Conservation (phyloP, 2,113 vertebrate genomes). For the Triplophysa rosa region DNA sequence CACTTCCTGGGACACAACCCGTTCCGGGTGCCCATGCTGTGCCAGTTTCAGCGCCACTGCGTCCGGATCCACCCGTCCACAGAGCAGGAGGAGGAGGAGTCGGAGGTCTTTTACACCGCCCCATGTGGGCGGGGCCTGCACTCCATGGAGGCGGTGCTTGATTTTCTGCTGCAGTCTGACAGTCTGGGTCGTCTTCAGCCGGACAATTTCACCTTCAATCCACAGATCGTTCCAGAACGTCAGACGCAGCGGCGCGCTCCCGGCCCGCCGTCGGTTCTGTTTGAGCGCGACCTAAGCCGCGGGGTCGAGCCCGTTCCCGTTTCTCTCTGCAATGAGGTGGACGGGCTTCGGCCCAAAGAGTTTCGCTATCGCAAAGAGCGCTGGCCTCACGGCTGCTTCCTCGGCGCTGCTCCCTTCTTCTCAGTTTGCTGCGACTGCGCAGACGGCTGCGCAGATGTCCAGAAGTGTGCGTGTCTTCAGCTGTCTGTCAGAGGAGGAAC, state of each 20-base stretch:
- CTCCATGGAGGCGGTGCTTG: conserved; percentile 78
- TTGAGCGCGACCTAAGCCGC: conserved; percentile 83
- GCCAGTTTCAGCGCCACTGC: conserved; percentile 81
- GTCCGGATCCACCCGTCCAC: conserved; percentile 55
- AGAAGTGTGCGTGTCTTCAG: conserved; percentile 81
- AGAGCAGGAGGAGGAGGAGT: conserved; percentile 34
- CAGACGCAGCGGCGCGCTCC: conserved; percentile 53
- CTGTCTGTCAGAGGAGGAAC: conserved; percentile 67
- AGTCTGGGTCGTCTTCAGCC: conserved; percentile 80
- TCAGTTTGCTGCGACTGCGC: conserved; percentile 83
- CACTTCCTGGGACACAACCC: conserved; percentile 81
- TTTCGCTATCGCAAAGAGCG: conserved; percentile 89
- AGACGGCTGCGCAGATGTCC: conserved; percentile 79
- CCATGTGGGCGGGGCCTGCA: conserved; percentile 86
- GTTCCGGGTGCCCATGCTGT: conserved; percentile 81
- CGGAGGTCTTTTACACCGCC: conserved; percentile 81
- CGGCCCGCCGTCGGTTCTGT: conserved; percentile 63
- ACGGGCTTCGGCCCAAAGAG: conserved; percentile 66
- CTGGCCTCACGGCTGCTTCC: conserved; percentile 85
- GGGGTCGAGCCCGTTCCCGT: conserved; percentile 82
- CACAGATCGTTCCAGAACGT: conserved; percentile 74
- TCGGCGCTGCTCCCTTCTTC: conserved; percentile 77
- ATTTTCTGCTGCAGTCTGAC: conserved; percentile 80
- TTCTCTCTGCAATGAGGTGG: conserved; percentile 78
- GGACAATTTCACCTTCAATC: conserved; percentile 90